phyloP scores from a whole-genome alignment of 2,113 vertebrate species.

The Vidua macroura region DNA sequence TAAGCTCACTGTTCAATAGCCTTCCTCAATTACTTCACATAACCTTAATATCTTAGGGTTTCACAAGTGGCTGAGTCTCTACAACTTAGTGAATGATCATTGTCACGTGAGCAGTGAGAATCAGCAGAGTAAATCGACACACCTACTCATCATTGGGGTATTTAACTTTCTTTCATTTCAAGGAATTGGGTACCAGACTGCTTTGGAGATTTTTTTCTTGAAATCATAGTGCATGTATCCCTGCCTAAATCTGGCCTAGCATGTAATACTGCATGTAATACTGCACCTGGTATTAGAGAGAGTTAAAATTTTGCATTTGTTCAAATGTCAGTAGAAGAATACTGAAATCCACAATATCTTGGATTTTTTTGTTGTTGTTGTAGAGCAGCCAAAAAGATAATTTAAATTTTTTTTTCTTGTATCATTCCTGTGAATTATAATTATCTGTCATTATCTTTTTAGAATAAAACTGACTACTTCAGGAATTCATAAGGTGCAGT shows the following conservation, averaged over 20 bases:
- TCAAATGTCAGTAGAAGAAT: not conserved
- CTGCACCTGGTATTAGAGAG: not conserved
- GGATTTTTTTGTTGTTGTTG: not conserved
- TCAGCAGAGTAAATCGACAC: not conserved
- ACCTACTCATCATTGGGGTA: not conserved
- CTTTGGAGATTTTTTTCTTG: not conserved
- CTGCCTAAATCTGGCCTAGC: not conserved
- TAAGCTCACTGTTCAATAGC: not conserved
- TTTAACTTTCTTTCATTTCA: not conserved
- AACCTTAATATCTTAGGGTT: not conserved
- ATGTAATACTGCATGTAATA: not conserved
- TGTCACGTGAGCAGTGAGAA: not conserved
- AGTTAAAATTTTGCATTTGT: not conserved
- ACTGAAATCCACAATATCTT: not conserved
- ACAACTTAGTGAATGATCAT: not conserved
- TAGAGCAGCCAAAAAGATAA: not conserved
- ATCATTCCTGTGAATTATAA: not conserved
- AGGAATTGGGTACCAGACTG: not conserved
- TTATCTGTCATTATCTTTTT: not conserved
- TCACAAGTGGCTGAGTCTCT: not conserved
- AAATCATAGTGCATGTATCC: not conserved
- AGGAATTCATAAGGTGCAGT: slow-evolving; percentile 1
- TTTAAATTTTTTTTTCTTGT: not conserved
- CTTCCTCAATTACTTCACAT: not conserved
- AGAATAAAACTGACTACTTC: not conserved